phyloP scores from a whole-genome alignment of 2,113 vertebrate species.

The Rhabdornis inornatus region DNA sequence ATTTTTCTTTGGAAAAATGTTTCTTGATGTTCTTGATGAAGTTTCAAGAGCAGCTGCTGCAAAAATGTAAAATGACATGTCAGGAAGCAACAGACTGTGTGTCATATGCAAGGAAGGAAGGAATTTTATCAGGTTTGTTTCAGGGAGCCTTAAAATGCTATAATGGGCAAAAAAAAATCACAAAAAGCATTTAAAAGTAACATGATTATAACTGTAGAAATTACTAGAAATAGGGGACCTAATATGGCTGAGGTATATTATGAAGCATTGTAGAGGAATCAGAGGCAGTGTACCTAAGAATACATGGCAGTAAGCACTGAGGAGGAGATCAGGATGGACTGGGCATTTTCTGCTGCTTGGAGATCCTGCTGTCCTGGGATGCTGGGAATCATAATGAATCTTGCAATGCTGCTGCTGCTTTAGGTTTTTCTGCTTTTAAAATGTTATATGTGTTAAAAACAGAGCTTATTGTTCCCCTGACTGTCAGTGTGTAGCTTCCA shows the following conservation, averaged over 20 bases:
- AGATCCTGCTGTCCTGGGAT: not conserved
- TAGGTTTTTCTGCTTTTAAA: not conserved
- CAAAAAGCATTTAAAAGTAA: not conserved
- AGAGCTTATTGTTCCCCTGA: not conserved
- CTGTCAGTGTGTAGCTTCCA: not conserved
- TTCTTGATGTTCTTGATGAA: not conserved
- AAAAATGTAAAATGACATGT: not conserved
- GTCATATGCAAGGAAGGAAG: not conserved
- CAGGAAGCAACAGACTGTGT: not conserved
- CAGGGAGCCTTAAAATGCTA: not conserved
- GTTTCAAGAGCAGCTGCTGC: not conserved
- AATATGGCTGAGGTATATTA: not conserved
- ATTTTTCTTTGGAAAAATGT: not conserved
- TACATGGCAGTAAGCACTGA: not conserved
- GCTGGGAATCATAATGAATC: not conserved
- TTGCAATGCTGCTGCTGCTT: not conserved
- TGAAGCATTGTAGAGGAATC: not conserved
- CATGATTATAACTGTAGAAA: not conserved
- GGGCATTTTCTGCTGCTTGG: not conserved
- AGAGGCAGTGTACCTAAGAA: fast-evolving
- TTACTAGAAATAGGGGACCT: not conserved
- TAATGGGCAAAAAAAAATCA: not conserved
- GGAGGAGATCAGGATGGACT: not conserved
- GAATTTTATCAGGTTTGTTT: slow-evolving; percentile 3
- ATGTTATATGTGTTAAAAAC: not conserved